Base-by-base conservation (phyloP, 2,888 invertebrate species). In the Crepidodera aurea region DNA sequence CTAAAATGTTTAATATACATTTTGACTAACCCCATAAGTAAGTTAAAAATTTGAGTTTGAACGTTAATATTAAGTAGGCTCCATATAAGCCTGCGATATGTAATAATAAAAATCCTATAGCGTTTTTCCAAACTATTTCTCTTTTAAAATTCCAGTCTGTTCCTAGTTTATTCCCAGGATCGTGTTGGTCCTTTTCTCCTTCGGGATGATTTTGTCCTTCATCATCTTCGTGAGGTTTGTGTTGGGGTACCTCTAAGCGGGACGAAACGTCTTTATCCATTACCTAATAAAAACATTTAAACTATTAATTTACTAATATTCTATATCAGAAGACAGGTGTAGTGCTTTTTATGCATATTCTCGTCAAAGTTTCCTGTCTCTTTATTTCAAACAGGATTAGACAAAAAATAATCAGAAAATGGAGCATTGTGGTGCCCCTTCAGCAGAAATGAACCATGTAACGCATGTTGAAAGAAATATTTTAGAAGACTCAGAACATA, bases 91-190 rank as follows among this genome's bases (percentile, higher is more conserved):
- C 85, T 2, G 81, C 71, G 4, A 83, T n/a, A 74, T 88, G 88
- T 48, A 88, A 70, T 5, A 84, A 55, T 1, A 86, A 63, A 73
- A 88, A 88, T 27, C 86, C 86, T 13, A 88, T 82, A 0, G 82
- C 85, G 75, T 88, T 88, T 66, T 78, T 81, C 88, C 88, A 88
- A 1, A 88, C 88, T 10, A 88, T 82, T 75, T 84, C 65, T 59
- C 83, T 76, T 69, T 84, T 82, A 69, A 82, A 85, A 51, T 68
- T 79, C 54, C 76, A 78, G 77, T 84, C 84, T 4, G 84, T 84
- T 18, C 84, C 84, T 34, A 83, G 85, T 29, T 55, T 42, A 81
- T 81, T 77, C 7, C 77, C 70, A 1, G 81, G 79, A 40, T 80
- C 22, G 25, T 39, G 22, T 3, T 42, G 65, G 10, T 53, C 27